Conservation (phyloP, 2,113 vertebrate genomes). For the Hemichromis elongatus region DNA sequence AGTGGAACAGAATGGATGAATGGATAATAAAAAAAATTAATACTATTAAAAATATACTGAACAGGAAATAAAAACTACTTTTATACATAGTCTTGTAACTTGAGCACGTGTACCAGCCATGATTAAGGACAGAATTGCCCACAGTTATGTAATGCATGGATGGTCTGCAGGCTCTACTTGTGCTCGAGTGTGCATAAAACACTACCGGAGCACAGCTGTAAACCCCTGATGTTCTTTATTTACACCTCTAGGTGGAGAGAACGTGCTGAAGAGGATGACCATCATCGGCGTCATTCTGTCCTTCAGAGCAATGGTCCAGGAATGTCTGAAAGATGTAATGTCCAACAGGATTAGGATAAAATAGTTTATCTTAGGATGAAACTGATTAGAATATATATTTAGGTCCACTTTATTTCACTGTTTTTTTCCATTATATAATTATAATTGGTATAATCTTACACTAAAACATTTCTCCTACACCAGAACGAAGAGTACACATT, state of each 20-base stretch:
- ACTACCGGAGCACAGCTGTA: no score
- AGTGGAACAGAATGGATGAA: not conserved
- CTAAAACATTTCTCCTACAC: not conserved
- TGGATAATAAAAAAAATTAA: not conserved
- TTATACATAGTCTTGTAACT: not conserved
- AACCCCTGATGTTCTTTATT: not conserved
- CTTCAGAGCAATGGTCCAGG: conserved; percentile 84
- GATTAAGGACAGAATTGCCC: not conserved
- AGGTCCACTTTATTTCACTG: fast-evolving
- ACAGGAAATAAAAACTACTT: not conserved
- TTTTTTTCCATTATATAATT: fast-evolving
- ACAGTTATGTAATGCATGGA: no score
- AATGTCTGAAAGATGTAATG: conserved; percentile 82
- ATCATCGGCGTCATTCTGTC: conserved; percentile 93
- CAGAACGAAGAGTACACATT: not conserved
- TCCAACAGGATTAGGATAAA: not conserved
- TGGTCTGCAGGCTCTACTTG: not conserved
- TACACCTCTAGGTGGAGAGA: conserved; percentile 79
- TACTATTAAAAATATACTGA: not conserved
- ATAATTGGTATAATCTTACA: fast-evolving
- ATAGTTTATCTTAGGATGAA: not conserved
- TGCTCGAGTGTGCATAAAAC: not conserved
- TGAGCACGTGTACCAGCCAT: not conserved
- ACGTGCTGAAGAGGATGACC: conserved; percentile 88
- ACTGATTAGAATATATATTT: not conserved